Evolutionary conservation across 1,140 invertebrate genomes (phyloP).

Genomic region (Neodiprion lecontei): DNA sequence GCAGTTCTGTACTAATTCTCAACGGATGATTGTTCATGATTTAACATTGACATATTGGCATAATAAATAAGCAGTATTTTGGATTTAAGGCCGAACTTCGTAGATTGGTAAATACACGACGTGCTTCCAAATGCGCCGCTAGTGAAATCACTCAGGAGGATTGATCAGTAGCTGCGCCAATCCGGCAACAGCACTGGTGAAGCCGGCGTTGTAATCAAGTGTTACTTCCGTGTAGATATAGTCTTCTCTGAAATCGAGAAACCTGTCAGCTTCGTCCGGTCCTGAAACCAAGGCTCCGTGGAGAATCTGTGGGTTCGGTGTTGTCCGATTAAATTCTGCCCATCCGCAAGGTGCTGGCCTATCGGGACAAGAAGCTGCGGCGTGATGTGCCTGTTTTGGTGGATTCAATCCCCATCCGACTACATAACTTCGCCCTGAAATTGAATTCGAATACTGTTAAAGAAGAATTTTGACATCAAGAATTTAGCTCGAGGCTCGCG

Average conservation of each 20-base stretch:
- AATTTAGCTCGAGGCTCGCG: too few species aligned
- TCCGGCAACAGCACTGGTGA: conserved; percentile 63
- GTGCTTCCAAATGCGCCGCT: too few species aligned
- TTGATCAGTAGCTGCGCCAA: conserved; percentile 46
- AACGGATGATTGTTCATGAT: too few species aligned
- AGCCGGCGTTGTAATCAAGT: conserved; percentile 67
- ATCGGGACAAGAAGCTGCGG: conserved; percentile 65
- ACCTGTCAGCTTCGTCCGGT: conserved; percentile 63
- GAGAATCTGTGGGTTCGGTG: conserved; percentile 64
- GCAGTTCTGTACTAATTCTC: too few species aligned
- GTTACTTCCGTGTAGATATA: conserved; percentile 67
- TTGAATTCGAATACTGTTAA: conserved; percentile 12
- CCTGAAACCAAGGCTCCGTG: conserved; percentile 67
- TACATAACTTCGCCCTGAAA: conserved; percentile 67
- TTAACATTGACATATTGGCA: conserved; percentile 4
- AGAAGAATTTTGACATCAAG: conserved; percentile 4
- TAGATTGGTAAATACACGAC: background rate
- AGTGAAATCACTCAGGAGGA: background rate
- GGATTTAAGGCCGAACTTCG: conserved; percentile 5
- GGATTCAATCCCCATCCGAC: conserved; percentile 70
- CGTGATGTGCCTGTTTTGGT: conserved; percentile 63
- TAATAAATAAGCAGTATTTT: background rate
- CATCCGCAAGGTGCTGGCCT: conserved; percentile 62
- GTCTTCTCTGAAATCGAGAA: conserved; percentile 62
- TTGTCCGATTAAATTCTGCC: conserved; percentile 55